Base-by-base conservation (phyloP, 2,888 invertebrate genomes). In the Amiota minor region DNA sequence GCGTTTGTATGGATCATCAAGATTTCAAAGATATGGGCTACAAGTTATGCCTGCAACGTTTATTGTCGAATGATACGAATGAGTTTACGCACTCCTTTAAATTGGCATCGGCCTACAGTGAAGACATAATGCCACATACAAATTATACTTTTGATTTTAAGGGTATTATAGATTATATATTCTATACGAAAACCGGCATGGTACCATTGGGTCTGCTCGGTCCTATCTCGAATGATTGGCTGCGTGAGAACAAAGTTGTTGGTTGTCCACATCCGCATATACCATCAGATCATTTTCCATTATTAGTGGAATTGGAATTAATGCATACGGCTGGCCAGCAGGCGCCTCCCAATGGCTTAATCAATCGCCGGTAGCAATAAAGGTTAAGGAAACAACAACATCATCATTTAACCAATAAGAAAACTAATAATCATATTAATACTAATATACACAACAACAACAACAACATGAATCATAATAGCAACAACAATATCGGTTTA, bases 61-160 rank as follows among this genome's bases (percentile, higher is more conserved):
- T 98, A 90, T 93, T 95, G 79, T 94, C 94, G 90, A 94, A 95
- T 89, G 96, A 96, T 87, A 95, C 96, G 91, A 93, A 93, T 89
- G 96, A 97, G 92, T 97, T 97, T 91, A 96, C 96, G 89, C 99
- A 99, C 93, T 95, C 97, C 91, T 98, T 99, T 91, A 95, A 97
- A 88, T 93, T 99, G 81, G 95, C 97, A 76, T 97, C 97, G 77
- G 98, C 98, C 73, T 98, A 99, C 91, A 96, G 95, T 89, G 95
- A 96, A 89, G 96, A 97, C 88, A 95, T 97, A 86, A 98, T 99
- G 96, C 97, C 97, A 78, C 98, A 96, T 90, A 99, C 99, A 78
- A 99, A 99, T 91, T 99, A 98, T 90, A 99, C 99, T 88, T 98
- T 97, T 91, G 98, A 99, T 91, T 99, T 99, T 92, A 98, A 99